These are phyloP conservation scores for Melanotaenia parkinsoni DNA, from an alignment of 2,797 vertebrate genomes.

Conservation along the genomic window DNA sequence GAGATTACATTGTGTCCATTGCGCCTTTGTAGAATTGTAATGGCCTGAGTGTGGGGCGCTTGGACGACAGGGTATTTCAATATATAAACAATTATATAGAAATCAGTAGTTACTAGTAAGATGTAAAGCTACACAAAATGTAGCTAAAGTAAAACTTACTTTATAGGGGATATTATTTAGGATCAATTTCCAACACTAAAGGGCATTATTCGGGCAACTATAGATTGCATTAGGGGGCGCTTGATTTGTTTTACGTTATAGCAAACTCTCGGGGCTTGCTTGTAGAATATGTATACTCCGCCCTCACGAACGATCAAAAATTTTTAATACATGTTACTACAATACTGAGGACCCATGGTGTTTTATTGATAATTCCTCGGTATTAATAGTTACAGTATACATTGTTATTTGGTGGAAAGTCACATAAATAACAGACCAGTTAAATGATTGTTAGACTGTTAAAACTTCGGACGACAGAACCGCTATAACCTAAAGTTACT, in stretches of 20 bases:
- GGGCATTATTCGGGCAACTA: conserved; percentile 62
- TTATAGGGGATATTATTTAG: background rate
- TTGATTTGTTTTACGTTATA: conserved; percentile 18
- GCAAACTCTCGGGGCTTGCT: rapidly evolving
- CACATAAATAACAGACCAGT: rapidly evolving
- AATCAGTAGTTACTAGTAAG: background rate
- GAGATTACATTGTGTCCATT: conserved; percentile 78
- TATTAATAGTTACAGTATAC: conserved; percentile 3
- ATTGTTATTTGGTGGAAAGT: rapidly evolving
- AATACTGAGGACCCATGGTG: conserved; percentile 8
- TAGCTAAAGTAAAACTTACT: rapidly evolving
- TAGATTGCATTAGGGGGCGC: conserved; percentile 26
- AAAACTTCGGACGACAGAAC: background rate
- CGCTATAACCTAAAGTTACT: no score
- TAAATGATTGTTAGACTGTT: rapidly evolving
- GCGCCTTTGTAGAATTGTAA: conserved; percentile 76
- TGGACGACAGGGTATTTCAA: background rate
- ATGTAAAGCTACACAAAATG: rapidly evolving
- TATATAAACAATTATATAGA: background rate
- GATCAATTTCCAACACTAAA: background rate
- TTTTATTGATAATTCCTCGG: background rate
- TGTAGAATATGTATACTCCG: conserved; percentile 16
- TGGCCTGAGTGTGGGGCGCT: background rate
- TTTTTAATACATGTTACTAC: rapidly evolving
- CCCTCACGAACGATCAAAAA: conserved; percentile 13